These are phyloP conservation scores for Lamellibrachia luymesi DNA, from an alignment of 1,140 invertebrate genomes.

Conservation along the genomic window DNA sequence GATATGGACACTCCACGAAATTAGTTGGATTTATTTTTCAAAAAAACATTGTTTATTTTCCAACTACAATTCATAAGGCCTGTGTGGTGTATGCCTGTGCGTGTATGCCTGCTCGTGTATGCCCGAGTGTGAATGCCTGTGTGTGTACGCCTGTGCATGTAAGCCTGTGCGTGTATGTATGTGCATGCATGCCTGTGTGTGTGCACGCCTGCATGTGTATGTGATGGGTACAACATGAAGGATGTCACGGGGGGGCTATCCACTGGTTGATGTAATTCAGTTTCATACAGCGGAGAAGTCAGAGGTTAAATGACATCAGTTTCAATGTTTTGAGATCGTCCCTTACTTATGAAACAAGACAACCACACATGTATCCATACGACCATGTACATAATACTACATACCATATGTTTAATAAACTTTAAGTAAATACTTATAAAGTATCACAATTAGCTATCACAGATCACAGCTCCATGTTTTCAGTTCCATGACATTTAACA, in stretches of 20 bases:
- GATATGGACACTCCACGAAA: neutral
- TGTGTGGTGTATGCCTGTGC: too few species aligned
- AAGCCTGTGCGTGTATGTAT: too few species aligned
- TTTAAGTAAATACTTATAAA: neutral
- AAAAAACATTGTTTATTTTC: too few species aligned
- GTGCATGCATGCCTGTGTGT: too few species aligned
- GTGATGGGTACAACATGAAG: too few species aligned
- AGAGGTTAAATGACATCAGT: too few species aligned
- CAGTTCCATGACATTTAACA: neutral
- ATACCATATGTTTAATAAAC: neutral
- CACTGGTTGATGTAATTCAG: neutral
- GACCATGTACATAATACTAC: neutral
- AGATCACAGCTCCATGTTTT: neutral
- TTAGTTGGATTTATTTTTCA: neutral
- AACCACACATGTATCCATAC: neutral
- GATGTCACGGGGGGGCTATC: too few species aligned
- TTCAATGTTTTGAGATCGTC: neutral
- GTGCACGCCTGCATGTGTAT: too few species aligned
- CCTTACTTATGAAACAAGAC: neutral
- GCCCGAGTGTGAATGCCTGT: too few species aligned
- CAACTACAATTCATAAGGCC: too few species aligned
- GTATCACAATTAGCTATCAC: neutral
- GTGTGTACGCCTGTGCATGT: too few species aligned
- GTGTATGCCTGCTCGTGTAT: too few species aligned
- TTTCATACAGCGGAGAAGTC: neutral